Evolutionary conservation across 2,888 invertebrate species (phyloP).

Genomic region (Selenia dentaria): DNA sequence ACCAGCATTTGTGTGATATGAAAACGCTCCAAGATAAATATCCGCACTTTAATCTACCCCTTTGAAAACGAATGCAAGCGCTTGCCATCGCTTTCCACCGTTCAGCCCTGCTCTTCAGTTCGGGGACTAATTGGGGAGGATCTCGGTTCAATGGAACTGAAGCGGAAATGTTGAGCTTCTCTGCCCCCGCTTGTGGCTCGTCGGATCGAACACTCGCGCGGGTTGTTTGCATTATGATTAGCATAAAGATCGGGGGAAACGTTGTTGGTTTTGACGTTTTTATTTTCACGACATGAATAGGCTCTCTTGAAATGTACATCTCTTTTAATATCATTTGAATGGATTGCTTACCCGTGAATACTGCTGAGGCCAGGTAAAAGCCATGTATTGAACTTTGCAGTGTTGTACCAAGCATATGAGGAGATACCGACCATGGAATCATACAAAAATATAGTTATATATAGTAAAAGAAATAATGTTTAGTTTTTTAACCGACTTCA

Average conservation of each 20-base stretch:
- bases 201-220: slow-evolving; percentile 9
- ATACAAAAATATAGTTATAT: too few species aligned
- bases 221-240: slow-evolving; percentile 16
- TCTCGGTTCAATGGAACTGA: slow-evolving; percentile 4
- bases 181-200: background rate
- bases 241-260: slow-evolving; percentile 13
- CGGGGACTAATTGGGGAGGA: slow-evolving; percentile 5
- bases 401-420: too few species aligned
- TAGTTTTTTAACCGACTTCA: too few species aligned
- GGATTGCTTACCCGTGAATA: too few species aligned
- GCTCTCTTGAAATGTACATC: too few species aligned
- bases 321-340: too few species aligned
- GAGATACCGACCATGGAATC: too few species aligned
- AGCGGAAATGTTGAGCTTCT: slow-evolving; percentile 8
- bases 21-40: slow-evolving; percentile 22
- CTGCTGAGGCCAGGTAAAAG: too few species aligned
- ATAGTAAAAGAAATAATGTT: too few species aligned
- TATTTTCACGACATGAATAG: background rate
- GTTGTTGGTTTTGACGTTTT: slow-evolving; percentile 4
- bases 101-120: background rate
- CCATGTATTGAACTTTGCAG: too few species aligned
- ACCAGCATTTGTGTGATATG: slow-evolving; percentile 39
- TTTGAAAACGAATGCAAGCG: slow-evolving; percentile 5
- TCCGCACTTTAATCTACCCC: slow-evolving; percentile 3
- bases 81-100: background rate